Percentiles rank a stretch among this genome's conserved stretches.
Evolutionary conservation across 2,113 vertebrate species (phyloP).

Genomic region (Sturnus vulgaris): DNA sequence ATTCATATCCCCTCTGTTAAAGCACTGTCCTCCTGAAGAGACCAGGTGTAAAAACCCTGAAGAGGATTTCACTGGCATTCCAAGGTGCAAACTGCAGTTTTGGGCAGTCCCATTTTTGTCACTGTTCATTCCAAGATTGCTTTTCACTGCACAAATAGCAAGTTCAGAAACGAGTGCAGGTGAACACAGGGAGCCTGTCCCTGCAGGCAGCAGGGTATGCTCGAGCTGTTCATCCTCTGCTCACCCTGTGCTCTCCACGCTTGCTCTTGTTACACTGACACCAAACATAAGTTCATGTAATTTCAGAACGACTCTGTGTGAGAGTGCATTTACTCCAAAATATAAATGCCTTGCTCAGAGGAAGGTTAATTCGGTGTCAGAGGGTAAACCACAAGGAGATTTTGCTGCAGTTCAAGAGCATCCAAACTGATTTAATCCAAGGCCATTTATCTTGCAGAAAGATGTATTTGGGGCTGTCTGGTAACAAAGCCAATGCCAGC

Average conservation of each 20-base stretch:
- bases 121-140: neutral
- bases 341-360: neutral
- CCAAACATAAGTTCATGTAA: neutral
- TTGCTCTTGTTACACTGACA: neutral
- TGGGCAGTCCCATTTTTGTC: fast-evolving
- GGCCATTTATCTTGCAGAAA: neutral
- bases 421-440: neutral
- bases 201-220: neutral
- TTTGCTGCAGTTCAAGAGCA: neutral
- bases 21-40: neutral
- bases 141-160: neutral
- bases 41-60: neutral
- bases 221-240: neutral
- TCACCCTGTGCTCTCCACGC: fast-evolving
- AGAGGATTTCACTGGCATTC: neutral
- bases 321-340: neutral
- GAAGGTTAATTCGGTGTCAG: neutral
- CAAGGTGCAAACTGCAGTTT: neutral
- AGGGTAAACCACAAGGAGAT: neutral
- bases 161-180: neutral
- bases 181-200: neutral
- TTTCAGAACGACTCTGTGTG: neutral
- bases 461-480: neutral
- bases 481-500: neutral
- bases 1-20: neutral